These are phyloP conservation scores for Reinhardtius hippoglossoides DNA, from an alignment of 2,113 vertebrate genomes.

Conservation along the genomic window DNA sequence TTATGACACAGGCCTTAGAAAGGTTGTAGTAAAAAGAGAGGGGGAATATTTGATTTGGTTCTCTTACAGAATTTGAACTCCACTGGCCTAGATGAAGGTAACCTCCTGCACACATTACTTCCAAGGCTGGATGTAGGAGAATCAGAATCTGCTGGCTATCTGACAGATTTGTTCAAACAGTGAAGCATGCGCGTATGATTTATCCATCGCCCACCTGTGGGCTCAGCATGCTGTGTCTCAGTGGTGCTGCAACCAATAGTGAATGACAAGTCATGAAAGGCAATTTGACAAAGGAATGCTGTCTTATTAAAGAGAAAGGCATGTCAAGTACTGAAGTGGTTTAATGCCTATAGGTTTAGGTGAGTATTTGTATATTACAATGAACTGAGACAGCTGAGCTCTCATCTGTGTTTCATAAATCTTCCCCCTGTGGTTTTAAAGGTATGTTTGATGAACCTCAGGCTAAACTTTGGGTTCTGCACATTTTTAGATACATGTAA, in stretches of 20 bases:
- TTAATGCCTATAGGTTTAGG: constrained; percentile 18
- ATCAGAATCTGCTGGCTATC: constrained; percentile 2
- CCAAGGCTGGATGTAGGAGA: neutral
- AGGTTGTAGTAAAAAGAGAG: neutral
- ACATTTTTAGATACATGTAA: neutral
- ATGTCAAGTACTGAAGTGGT: constrained; percentile 16
- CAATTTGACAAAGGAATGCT: constrained; percentile 28
- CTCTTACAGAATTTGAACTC: too few species aligned
- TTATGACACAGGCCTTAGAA: neutral
- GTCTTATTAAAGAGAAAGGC: constrained; percentile 23
- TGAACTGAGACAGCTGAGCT: constrained; percentile 7
- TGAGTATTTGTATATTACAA: constrained; percentile 13
- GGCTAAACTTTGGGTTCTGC: neutral
- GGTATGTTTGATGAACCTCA: neutral
- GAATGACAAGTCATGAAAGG: constrained; percentile 32
- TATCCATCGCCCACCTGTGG: constrained; percentile 11
- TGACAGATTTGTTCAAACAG: neutral
- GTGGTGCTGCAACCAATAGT: neutral
- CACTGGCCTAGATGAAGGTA: too few species aligned
- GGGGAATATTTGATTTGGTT: too few species aligned
- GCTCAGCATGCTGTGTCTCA: constrained; percentile 7
- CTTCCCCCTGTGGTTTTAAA: constrained; percentile 18
- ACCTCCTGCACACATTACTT: neutral
- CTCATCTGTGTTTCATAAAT: constrained; percentile 31
- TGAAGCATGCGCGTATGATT: neutral